Base-by-base conservation (phyloP, 2,797 vertebrate species). In the Bradypodion ventrale region DNA sequence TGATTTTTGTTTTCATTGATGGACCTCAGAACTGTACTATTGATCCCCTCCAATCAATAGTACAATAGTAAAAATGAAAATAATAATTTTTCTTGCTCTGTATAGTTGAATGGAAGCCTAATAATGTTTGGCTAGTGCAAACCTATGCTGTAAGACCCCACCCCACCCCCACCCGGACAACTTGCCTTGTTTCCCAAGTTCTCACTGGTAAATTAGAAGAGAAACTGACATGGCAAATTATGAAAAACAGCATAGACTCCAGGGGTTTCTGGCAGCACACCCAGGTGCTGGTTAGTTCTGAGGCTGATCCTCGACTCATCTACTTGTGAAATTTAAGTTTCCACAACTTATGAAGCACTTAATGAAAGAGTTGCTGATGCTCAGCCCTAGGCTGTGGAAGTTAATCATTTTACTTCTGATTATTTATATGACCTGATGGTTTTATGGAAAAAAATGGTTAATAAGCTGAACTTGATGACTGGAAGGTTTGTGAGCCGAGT, bases 211-310 rank as follows among this genome's bases (percentile, higher is more conserved):
- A 76, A 80, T 81, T 44, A 37, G 73, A 83, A 75, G 78, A 62
- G 21, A 75, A 60, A 40, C 40, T 37, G 70, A 42, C 25, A n/a
- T 23, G 19, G 81, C 82, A 40, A 75, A 83, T 80, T 80, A 62
- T 23, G 27, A 52, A 35, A 59, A n/a, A 35, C 8, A 0, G 40
- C n/a, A n/a, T n/a, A n/a, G n/a, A n/a, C n/a, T n/a, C n/a, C n/a
- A n/a, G 44, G 3, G 0, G 5, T 1, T 1, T 23, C 16, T n/a
- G 27, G 35, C 35, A 75, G 56, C 16, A 37, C 32, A 32, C 35
- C 42, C 2, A 12, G 35, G 46, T 35, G 12, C 12, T 56, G 66
- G 80, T 27, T 42, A 29, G 56, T 32, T n/a, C n/a, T n/a, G n/a
- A n/a, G n/a, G n/a, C n/a, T n/a, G n/a, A n/a, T n/a, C n/a, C n/a